Percentiles rank a stretch among this genome's conserved stretches.
phyloP scores from a whole-genome alignment of 2,888 invertebrate genomes.

The Cryptosula pallasiana region DNA sequence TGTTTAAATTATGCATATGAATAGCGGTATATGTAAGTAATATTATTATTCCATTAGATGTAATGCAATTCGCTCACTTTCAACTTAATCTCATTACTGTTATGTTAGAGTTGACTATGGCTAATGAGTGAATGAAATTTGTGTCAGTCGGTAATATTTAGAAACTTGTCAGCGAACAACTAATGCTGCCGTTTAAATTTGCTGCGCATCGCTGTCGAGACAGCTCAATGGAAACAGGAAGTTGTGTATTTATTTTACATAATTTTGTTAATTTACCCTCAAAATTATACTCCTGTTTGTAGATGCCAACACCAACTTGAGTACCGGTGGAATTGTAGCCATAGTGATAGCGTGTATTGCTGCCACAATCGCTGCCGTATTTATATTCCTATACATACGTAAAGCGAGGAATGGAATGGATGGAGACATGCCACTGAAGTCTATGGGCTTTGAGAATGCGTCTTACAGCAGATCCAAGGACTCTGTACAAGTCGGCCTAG shows the following conservation, averaged over 20 bases:
- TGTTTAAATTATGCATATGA: not conserved
- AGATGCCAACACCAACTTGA: not conserved
- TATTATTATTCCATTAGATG: constrained; percentile 5
- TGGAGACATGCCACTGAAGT: not conserved
- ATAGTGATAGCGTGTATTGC: constrained; percentile 19
- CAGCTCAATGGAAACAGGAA: no score
- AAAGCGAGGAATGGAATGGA: not conserved
- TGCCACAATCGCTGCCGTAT: constrained; percentile 1
- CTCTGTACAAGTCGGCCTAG: constrained; percentile 14
- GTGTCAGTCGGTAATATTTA: no score
- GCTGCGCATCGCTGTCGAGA: no score
- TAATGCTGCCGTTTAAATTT: no score
- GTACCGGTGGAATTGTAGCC: constrained; percentile 3
- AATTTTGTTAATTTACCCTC: not conserved
- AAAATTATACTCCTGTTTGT: not conserved
- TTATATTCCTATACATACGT: constrained; percentile 20
- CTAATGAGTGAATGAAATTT: not conserved
- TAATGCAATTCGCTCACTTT: constrained; percentile 11
- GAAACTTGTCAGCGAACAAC: no score
- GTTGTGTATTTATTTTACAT: no score
- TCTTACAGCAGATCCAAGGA: constrained; percentile 21
- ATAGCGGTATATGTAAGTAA: not conserved
- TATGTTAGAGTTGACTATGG: not conserved
- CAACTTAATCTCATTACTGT: constrained; percentile 2
- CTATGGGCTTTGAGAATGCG: constrained; percentile 20